A percentile compares a stretch with the other conserved stretches of the same genome.
Evolutionary conservation across 2,113 vertebrate species (phyloP).

Genomic region (Pomatorhinus ruficollis): DNA sequence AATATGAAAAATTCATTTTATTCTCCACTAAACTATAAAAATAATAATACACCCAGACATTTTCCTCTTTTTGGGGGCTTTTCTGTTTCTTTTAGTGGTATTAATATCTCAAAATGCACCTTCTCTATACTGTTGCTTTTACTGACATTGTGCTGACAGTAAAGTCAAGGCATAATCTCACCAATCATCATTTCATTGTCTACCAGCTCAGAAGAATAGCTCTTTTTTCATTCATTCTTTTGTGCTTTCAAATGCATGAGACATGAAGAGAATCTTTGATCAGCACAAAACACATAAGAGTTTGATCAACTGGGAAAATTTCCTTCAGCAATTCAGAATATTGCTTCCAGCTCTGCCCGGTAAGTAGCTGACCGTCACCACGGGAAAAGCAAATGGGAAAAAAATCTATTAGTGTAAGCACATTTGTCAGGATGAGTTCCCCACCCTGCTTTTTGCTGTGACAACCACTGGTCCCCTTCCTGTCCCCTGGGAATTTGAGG

Average conservation of each 20-base stretch:
- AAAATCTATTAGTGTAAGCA: neutral
- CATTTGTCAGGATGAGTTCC: conserved; percentile 2
- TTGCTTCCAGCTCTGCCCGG: conserved; percentile 25
- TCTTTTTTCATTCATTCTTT: conserved; percentile 19
- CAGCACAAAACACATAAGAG: conserved; percentile 1
- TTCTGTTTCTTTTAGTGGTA: neutral
- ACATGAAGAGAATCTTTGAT: conserved; percentile 54
- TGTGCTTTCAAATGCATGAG: conserved; percentile 11
- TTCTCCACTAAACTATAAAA: neutral
- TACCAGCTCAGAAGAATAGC: conserved; percentile 11
- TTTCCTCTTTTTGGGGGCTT: neutral
- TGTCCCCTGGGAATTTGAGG: neutral
- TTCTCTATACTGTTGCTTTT: neutral
- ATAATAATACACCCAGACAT: neutral
- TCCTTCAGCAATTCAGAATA: conserved; percentile 22
- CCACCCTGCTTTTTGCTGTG: fast-evolving
- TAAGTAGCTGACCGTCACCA: conserved; percentile 31
- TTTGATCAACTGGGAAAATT: conserved; percentile 43
- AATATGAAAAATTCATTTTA: neutral
- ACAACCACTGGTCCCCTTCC: neutral
- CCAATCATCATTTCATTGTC: conserved; percentile 61
- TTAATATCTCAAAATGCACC: neutral
- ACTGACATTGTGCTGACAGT: conserved; percentile 46
- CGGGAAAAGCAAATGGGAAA: neutral
- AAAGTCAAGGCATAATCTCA: conserved; percentile 46